These are phyloP conservation scores for Dusona sp. DNA, from an alignment of 2,888 invertebrate species.

Conservation along the genomic window DNA sequence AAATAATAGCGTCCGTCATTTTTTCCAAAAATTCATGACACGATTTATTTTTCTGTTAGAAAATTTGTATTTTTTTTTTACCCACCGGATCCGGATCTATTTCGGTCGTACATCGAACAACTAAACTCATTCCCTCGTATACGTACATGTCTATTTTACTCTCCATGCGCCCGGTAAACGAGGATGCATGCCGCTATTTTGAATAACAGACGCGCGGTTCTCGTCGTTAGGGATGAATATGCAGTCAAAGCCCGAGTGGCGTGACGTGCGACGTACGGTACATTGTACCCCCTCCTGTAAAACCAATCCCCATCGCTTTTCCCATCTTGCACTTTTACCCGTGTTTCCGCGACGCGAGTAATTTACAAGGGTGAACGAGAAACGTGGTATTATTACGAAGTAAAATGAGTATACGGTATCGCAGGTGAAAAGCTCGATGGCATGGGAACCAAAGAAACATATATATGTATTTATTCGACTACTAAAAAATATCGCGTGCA, in stretches of 20 bases:
- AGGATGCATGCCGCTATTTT: constrained; percentile 63
- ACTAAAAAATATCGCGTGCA: constrained; percentile 55
- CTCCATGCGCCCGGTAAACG: constrained; percentile 28
- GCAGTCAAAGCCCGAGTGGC: constrained; percentile 68
- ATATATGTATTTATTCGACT: constrained; percentile 11
- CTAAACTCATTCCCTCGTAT: not conserved
- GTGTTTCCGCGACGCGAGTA: constrained; percentile 28
- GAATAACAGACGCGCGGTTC: constrained; percentile 65
- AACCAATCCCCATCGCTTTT: constrained; percentile 53
- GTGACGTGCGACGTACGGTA: constrained; percentile 64
- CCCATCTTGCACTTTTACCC: constrained; percentile 58
- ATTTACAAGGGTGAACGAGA: constrained; percentile 57
- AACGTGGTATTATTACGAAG: constrained; percentile 58
- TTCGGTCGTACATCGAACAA: constrained; percentile 9
- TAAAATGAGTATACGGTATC: constrained; percentile 50
- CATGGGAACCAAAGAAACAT: constrained; percentile 33
- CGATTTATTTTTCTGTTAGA: not conserved
- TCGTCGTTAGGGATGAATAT: constrained; percentile 70
- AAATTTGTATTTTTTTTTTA: not conserved
- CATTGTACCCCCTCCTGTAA: constrained; percentile 25
- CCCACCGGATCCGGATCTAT: not conserved
- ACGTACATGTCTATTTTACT: constrained; percentile 39
- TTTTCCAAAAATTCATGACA: not conserved
- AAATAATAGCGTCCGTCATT: not conserved
- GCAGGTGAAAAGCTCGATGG: constrained; percentile 45